These are phyloP conservation scores for Marronus borbonicus DNA, from an alignment of 2,888 invertebrate species.

Conservation along the genomic window DNA sequence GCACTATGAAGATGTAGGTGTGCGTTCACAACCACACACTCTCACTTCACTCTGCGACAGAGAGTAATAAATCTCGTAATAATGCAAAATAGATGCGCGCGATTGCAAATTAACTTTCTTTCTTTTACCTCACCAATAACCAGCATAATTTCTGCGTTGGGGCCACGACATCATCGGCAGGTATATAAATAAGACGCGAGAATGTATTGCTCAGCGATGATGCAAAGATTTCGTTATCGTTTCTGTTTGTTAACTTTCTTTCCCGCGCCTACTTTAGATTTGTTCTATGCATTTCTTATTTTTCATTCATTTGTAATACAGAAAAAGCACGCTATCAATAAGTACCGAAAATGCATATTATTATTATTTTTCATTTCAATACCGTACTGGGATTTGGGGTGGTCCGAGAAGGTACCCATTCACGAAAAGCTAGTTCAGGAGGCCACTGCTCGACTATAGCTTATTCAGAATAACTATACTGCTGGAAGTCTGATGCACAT, in stretches of 20 bases:
- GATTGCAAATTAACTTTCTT: constrained; percentile 15
- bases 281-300: too few species aligned
- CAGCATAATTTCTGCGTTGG: background rate
- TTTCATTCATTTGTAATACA: too few species aligned
- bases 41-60: background rate
- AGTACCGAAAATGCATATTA: too few species aligned
- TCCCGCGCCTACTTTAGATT: background rate
- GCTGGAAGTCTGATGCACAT: too few species aligned
- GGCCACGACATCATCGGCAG: background rate
- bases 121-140: background rate
- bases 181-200: background rate
- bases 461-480: too few species aligned
- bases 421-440: too few species aligned
- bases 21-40: background rate
- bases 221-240: background rate
- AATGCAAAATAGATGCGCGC: background rate
- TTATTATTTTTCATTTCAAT: too few species aligned
- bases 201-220: background rate
- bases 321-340: too few species aligned
- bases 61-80: background rate
- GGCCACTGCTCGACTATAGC: too few species aligned
- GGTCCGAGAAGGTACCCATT: too few species aligned
- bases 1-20: background rate
- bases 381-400: too few species aligned
- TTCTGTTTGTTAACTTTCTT: background rate